phyloP scores from a whole-genome alignment of 2,888 invertebrate genomes.

The Volucella zonaria region DNA sequence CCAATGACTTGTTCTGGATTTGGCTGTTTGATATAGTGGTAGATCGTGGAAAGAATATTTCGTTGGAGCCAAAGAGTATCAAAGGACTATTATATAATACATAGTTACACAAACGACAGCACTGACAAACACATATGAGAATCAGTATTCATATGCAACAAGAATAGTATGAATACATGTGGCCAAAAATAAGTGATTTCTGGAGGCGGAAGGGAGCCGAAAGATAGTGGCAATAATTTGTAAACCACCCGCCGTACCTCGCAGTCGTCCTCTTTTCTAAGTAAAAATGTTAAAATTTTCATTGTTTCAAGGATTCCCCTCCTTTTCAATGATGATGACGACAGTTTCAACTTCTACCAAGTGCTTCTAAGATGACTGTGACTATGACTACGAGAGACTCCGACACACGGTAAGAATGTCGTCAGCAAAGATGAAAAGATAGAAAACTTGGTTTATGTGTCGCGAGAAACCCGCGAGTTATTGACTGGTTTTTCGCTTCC shows the following conservation, averaged over 20 bases:
- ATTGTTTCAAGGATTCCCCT: slow-evolving; percentile 55
- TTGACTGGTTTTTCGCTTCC: slow-evolving; percentile 56
- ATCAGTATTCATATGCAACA: slow-evolving; percentile 1
- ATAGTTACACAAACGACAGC: too few species aligned
- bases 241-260: neutral
- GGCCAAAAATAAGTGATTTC: slow-evolving; percentile 34
- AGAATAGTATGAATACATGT: slow-evolving; percentile 16
- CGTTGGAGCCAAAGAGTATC: too few species aligned
- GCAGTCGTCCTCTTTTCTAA: slow-evolving; percentile 13
- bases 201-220: neutral
- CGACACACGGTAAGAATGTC: slow-evolving; percentile 37
- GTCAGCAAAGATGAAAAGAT: slow-evolving; percentile 25
- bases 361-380: neutral
- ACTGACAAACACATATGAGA: too few species aligned
- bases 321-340: slow-evolving; percentile 16
- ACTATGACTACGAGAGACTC: neutral
- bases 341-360: neutral
- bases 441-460: slow-evolving; percentile 69
- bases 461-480: slow-evolving; percentile 69
- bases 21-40: too few species aligned
- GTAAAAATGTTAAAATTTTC: slow-evolving; percentile 25
- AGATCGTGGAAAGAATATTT: too few species aligned
- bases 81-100: too few species aligned
- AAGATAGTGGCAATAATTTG: slow-evolving; percentile 46
- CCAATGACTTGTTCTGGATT: too few species aligned